Conservation (phyloP, 2,888 invertebrate species). For the Zygaena filipendulae region DNA sequence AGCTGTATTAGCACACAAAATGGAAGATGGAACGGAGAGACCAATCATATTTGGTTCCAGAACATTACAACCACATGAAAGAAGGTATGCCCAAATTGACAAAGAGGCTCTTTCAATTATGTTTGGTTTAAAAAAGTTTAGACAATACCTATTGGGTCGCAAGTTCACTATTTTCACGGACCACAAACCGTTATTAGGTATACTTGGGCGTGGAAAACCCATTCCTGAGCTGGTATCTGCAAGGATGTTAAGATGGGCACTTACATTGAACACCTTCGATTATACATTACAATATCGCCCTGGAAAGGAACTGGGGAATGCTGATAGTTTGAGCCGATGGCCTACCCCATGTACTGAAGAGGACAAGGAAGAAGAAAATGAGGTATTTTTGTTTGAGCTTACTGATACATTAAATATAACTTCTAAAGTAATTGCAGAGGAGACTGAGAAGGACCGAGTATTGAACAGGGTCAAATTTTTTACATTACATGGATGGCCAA, state of each 20-base stretch:
- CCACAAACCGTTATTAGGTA: constrained; percentile 10
- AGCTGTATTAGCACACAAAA: constrained; percentile 8
- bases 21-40: constrained; percentile 10
- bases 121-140: constrained; percentile 14
- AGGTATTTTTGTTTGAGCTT: constrained; percentile 5
- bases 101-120: constrained; percentile 16
- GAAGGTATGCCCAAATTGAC: constrained; percentile 13
- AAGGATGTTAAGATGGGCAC: constrained; percentile 13
- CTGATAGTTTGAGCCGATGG: constrained; percentile 12
- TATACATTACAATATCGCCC: constrained; percentile 9
- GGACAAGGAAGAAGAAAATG: constrained; percentile 1
- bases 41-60: constrained; percentile 10
- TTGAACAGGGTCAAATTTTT: constrained; percentile 9
- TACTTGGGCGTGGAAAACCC: constrained; percentile 9
- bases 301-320: constrained; percentile 12
- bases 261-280: constrained; percentile 9
- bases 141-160: constrained; percentile 10
- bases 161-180: constrained; percentile 11
- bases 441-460: constrained; percentile 7
- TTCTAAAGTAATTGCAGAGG: neutral
- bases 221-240: constrained; percentile 13
- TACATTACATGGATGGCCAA: constrained; percentile 15
- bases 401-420: constrained; percentile 3
- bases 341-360: neutral
- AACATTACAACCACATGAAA: constrained; percentile 10